phyloP scores from a whole-genome alignment of 2,888 invertebrate genomes.

The Tridacna gigas region DNA sequence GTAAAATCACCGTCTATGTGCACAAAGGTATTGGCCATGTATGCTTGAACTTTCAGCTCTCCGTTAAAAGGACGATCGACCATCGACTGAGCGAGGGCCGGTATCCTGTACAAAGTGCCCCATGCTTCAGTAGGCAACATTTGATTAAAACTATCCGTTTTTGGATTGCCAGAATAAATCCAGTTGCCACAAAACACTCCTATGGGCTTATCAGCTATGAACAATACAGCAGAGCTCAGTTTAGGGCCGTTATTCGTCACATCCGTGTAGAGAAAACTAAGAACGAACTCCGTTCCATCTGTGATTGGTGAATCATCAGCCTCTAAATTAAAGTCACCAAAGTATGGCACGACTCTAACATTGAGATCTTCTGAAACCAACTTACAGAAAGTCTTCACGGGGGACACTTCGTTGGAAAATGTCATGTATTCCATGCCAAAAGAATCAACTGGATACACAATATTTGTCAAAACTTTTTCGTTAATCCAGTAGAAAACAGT shows the following conservation, averaged over 20 bases:
- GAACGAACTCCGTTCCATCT: background rate
- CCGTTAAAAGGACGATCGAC: constrained; percentile 31
- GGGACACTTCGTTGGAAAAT: background rate
- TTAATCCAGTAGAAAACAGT: constrained; percentile 9
- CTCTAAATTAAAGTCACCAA: background rate
- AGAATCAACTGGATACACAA: constrained; percentile 36
- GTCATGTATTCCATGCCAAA: constrained; percentile 41
- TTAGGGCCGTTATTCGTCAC: background rate
- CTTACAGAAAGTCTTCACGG: background rate
- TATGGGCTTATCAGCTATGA: constrained; percentile 29
- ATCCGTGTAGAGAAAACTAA: background rate
- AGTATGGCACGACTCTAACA: constrained; percentile 2
- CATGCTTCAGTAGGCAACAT: constrained; percentile 19
- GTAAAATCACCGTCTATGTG: constrained; percentile 37
- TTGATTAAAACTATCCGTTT: constrained; percentile 20
- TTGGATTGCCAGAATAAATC: background rate
- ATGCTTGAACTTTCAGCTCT: constrained; percentile 21
- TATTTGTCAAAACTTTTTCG: background rate
- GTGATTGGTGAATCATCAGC: background rate
- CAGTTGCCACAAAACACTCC: constrained; percentile 30
- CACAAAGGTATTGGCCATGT: constrained; percentile 40
- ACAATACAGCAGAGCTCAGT: background rate
- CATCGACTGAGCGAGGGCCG: constrained; percentile 9
- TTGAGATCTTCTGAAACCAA: background rate
- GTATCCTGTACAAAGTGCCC: constrained; percentile 31